Evolutionary conservation across 2,113 vertebrate species (phyloP), one percentile per base, ranked within the genome.

Genomic region (Propithecus coquereli): DNA sequence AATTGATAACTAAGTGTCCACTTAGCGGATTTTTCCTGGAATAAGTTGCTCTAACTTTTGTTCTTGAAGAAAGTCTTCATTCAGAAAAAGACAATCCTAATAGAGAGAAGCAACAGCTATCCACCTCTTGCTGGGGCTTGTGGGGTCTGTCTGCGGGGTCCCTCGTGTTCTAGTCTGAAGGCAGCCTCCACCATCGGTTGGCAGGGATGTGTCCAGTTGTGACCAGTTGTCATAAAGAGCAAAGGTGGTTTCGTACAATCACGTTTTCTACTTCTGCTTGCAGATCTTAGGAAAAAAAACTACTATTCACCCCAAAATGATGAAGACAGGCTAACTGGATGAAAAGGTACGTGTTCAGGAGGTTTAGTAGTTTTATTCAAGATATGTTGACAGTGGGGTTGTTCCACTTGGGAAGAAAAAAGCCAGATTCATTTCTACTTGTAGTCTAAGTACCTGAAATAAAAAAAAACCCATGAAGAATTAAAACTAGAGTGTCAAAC

Each of bases 271-370:
- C 43, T 84, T 95, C 80, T 91, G 66, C 95, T 89, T 98, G 54
- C 90, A 99, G 99, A 97, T 99, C 65, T 97, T 94, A 57, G 93
- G 98, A 76, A 98, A 98, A 98, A 70, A 88, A 98, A 98, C 37
- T 63, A 90, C 90, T 94, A 96, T 66, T 80, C 96, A 94, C 92
- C 23, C 47, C 90, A 61, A 95, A 87, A 97, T 71, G 96, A 54
- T 20, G 97, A 98, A 91, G 79, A 98, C 61, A 97, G 96, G 82
- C 20, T 98, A 14, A 94, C 92, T 94, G 93, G 97, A 82, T 95
- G 59, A 95, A 96, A 91, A 97, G 97, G 98, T 98, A 97, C 54
- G 85, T 81, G n/a, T 71, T 59, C 45, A 32, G 12, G n/a, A 54
- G n/a, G 8, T 59, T 77, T 54, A 34, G 50, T 77, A 54, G 52